phyloP scores from a whole-genome alignment of 2,797 vertebrate genomes.

The Chloroceryle inda region DNA sequence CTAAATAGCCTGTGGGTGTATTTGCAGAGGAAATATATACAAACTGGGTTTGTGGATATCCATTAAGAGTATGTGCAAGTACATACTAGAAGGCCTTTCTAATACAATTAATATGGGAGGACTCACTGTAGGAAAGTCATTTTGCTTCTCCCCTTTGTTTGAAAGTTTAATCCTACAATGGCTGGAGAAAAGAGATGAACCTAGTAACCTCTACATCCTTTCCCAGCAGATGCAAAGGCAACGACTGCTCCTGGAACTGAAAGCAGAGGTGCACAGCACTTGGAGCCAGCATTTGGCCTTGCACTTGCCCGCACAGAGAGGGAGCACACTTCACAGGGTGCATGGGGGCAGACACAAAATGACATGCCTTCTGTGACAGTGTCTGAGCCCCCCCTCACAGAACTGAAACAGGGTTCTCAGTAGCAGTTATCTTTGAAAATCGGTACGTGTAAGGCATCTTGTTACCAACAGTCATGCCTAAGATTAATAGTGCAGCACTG shows the following conservation, averaged over 20 bases:
- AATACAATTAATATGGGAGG: not conserved
- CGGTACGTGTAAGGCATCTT: not conserved
- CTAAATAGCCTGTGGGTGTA: not conserved
- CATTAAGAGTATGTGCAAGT: not conserved
- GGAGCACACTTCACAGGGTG: not conserved
- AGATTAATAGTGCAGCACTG: conserved; percentile 30
- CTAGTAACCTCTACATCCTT: not conserved
- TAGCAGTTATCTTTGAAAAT: conserved; percentile 32
- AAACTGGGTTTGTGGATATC: not conserved
- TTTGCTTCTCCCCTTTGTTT: not conserved
- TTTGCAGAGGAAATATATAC: not conserved
- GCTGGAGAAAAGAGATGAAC: conserved; percentile 7
- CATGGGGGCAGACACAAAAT: not conserved
- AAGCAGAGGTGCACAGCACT: not conserved
- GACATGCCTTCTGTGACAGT: not conserved
- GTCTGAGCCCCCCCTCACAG: not conserved
- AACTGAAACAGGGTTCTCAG: not conserved
- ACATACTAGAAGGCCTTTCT: not conserved
- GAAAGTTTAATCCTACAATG: conserved; percentile 10
- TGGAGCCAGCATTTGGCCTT: not conserved
- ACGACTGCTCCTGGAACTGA: not conserved
- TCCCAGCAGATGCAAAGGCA: not conserved
- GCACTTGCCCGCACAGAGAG: not conserved
- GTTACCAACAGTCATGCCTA: conserved; percentile 19
- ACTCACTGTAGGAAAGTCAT: not conserved